phyloP scores from a whole-genome alignment of 2,113 vertebrate species.

The Anarrhichthys ocellatus region DNA sequence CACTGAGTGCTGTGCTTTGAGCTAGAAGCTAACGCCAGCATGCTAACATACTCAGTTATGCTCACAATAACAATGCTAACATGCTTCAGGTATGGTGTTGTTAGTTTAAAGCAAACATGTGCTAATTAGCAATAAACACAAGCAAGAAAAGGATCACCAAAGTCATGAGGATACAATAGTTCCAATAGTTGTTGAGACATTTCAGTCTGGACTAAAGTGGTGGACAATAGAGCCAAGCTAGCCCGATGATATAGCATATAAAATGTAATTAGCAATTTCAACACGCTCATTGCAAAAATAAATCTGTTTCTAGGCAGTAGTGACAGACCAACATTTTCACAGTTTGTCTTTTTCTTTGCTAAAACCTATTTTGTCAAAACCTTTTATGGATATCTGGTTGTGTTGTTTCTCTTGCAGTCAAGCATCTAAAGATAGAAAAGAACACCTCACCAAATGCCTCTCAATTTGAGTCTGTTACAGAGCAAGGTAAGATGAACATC shows the following conservation, averaged over 20 bases:
- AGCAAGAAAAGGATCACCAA: not conserved
- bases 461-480: constrained; percentile 87
- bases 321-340: not conserved
- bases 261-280: not conserved
- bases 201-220: not conserved
- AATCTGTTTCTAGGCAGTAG: not conserved
- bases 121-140: not conserved
- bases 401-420: constrained; percentile 83
- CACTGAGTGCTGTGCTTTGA: too few relatives aligned
- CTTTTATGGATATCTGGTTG: not conserved
- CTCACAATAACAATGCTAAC: too few relatives aligned
- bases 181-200: not conserved
- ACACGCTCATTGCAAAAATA: not conserved
- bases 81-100: not conserved
- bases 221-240: not conserved
- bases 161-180: not conserved
- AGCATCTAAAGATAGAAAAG: constrained; percentile 89
- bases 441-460: constrained; percentile 85
- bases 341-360: not conserved
- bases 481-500: constrained; percentile 86
- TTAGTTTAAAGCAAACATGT: not conserved
- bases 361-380: not conserved
- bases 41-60: not conserved
- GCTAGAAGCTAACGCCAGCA: not conserved
- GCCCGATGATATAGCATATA: not conserved